These are phyloP conservation scores for Eubucco bourcierii DNA, from an alignment of 2,113 vertebrate species.

Conservation along the genomic window DNA sequence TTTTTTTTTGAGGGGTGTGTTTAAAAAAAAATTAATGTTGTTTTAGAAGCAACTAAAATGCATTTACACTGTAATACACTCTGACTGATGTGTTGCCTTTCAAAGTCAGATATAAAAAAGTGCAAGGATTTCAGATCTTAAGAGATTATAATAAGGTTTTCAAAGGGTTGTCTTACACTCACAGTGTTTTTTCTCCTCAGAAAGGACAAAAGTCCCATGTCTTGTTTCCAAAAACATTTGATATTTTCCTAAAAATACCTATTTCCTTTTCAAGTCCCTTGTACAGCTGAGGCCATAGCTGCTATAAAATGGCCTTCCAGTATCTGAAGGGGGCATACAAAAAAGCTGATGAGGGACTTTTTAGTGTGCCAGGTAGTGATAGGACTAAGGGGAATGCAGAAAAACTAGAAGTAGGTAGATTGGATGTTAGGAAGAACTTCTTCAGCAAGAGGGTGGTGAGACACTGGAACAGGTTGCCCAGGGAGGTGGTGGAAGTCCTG, in stretches of 20 bases:
- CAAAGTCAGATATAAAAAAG: not conserved
- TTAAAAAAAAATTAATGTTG: too few species aligned
- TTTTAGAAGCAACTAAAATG: not conserved
- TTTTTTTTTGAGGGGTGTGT: not conserved
- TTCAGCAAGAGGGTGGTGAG: too few species aligned
- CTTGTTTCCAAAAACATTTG: not conserved
- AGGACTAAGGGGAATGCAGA: too few species aligned
- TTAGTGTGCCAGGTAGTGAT: too few species aligned
- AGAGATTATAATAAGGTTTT: not conserved
- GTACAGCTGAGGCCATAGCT: slow-evolving; percentile 17
- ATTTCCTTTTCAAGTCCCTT: slow-evolving; percentile 24
- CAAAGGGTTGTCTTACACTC: not conserved
- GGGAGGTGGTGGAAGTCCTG: too few species aligned
- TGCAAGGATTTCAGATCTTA: not conserved
- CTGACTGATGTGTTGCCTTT: not conserved
- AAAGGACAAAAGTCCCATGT: slow-evolving; percentile 33
- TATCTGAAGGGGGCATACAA: too few species aligned
- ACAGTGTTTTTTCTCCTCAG: slow-evolving; percentile 7
- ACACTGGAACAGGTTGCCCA: too few species aligned
- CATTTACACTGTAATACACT: not conserved
- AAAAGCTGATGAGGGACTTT: too few species aligned
- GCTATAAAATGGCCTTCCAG: not conserved
- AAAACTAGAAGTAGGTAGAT: too few species aligned
- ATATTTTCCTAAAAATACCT: slow-evolving; percentile 26
- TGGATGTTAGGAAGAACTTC: too few species aligned